Evolutionary conservation across 2,113 vertebrate species (phyloP).

Genomic region (Anarrhichthys ocellatus): DNA sequence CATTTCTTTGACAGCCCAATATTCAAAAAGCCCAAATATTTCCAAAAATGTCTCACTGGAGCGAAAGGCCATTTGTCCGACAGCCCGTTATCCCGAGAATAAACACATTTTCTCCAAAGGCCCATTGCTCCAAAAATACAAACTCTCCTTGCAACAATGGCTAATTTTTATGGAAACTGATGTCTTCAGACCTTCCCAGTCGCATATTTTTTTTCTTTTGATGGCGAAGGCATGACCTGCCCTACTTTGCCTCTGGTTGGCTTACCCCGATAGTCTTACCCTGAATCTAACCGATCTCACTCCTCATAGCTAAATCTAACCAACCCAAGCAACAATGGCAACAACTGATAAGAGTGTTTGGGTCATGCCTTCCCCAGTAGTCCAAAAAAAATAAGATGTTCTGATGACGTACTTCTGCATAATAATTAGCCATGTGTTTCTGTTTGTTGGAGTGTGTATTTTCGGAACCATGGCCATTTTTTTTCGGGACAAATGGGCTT

Average conservation of each 20-base stretch:
- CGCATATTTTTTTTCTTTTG: neutral
- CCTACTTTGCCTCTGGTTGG: too few species aligned
- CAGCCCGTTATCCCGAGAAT: neutral
- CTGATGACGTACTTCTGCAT: too few species aligned
- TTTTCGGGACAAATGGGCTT: neutral
- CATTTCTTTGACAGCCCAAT: neutral
- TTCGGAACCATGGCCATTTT: neutral
- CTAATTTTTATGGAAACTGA: neutral
- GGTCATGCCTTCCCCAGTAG: too few species aligned
- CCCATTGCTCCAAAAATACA: neutral
- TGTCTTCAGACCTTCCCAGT: neutral
- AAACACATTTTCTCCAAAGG: too few species aligned
- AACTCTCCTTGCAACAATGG: neutral
- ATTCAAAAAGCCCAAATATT: neutral
- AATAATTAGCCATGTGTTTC: too few species aligned
- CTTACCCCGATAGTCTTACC: too few species aligned
- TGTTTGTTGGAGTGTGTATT: too few species aligned
- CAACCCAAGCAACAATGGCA: too few species aligned
- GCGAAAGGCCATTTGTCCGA: neutral
- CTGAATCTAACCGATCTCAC: neutral
- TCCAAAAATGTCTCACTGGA: neutral
- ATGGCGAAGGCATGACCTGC: neutral
- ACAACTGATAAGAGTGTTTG: too few species aligned
- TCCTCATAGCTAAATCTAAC: too few species aligned
- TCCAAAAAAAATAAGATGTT: neutral